Evolutionary conservation across 2,888 invertebrate species (phyloP), one percentile per base, ranked within the genome.

Genomic region (Chelonus formosanus): DNA sequence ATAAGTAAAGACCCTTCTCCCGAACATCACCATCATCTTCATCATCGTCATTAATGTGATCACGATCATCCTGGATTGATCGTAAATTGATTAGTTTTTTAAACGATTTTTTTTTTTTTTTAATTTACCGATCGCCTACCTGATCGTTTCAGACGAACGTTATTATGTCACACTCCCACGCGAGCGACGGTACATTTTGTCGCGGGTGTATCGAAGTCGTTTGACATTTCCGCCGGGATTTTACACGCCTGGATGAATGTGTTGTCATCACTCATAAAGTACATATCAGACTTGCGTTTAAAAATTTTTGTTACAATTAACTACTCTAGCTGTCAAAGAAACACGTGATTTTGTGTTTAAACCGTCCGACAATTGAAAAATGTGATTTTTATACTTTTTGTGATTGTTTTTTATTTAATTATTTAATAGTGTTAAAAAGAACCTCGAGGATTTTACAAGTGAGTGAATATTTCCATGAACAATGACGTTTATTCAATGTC

Each of bases 131-230:
- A 62, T 67, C 69, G 64, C 68, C 66, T 65, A 63, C 62, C 56
- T 53, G 50, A 65, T 64, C 57, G 65, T 34, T 59, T 10, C 65
- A 55, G 70, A 67, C 73, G 67, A 61, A 71, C 70, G 72, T 72
- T 80, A 77, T 82, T 81, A 82, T 82, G 82, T 81, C 81, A 81
- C 75, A 78, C 78, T 80, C 79, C 80, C 82, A 79, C 79, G 78
- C 81, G 78, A 78, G 76, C 77, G 77, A 77, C 76, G 77, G 75
- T 73, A 71, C 70, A 66, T 67, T 73, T 73, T 70, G 74, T 71
- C 68, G 74, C 74, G 71, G 71, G 68, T 73, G 73, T 74, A 68
- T 71, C 72, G 64, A 72, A 72, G 73, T 75, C 73, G 75, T 75
- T 75, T 78, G 78, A 79, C 76, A 76, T 78, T 79, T 78, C 73